phyloP scores from a whole-genome alignment of 2,797 vertebrate species.

The Galago senegalensis region DNA sequence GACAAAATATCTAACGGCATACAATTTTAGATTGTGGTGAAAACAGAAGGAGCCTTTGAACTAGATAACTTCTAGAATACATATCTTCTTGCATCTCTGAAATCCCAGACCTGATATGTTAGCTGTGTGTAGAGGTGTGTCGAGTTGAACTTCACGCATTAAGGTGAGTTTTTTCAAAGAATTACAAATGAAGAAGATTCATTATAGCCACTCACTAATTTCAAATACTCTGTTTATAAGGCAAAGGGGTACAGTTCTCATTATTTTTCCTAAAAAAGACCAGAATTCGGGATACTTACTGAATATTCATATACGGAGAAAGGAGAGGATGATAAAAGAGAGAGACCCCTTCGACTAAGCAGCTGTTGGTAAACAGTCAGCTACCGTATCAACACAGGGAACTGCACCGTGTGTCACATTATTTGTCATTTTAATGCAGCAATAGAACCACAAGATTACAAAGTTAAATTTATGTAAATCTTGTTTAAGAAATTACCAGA shows the following conservation, averaged over 20 bases:
- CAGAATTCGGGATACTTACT: not conserved
- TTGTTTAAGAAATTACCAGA: slow-evolving; percentile 87
- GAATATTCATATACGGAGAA: slow-evolving; percentile 52
- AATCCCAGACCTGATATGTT: not conserved
- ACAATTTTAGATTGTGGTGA: not conserved
- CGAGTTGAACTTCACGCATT: not conserved
- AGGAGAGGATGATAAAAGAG: not conserved
- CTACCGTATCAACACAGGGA: slow-evolving; percentile 78
- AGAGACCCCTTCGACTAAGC: slow-evolving; percentile 27
- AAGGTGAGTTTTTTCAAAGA: not conserved
- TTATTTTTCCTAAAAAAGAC: not conserved
- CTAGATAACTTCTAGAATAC: not conserved
- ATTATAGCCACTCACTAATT: not conserved
- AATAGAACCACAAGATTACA: slow-evolving; percentile 86
- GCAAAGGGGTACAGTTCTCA: not conserved
- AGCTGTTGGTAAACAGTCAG: slow-evolving; percentile 78
- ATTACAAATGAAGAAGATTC: not conserved
- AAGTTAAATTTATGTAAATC: slow-evolving; percentile 90
- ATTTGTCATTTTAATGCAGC: slow-evolving; percentile 87
- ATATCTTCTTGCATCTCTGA: not conserved
- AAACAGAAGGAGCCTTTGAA: slow-evolving; percentile 41
- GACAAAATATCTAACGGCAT: not conserved
- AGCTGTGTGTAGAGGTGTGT: not conserved
- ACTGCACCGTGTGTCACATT: slow-evolving; percentile 74
- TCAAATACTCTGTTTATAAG: not conserved